phyloP scores from a whole-genome alignment of 2,888 invertebrate genomes.

The Saturnia pavonia region DNA sequence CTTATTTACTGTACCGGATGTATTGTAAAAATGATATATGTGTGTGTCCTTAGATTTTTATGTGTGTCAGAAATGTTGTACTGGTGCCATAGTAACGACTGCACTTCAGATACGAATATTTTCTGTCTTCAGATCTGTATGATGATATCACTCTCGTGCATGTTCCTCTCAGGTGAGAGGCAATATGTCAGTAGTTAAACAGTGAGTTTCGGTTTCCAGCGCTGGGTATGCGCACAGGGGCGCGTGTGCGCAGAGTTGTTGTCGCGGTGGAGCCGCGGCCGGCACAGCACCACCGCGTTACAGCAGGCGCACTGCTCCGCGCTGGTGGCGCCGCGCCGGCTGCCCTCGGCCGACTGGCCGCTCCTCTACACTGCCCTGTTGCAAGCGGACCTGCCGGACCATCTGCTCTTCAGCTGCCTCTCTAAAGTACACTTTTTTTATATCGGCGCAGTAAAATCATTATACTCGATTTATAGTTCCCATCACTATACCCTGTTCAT shows the following conservation, averaged over 20 bases:
- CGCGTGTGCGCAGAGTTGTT: slow-evolving; percentile 40
- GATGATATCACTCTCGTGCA: no score
- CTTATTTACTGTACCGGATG: no score
- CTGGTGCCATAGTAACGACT: no score
- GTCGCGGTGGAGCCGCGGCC: slow-evolving; percentile 40
- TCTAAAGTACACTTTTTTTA: slow-evolving; percentile 52
- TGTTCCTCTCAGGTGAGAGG: no score
- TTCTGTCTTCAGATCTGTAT: no score
- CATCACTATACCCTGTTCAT: no score
- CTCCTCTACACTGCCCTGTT: slow-evolving; percentile 52
- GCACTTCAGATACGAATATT: no score
- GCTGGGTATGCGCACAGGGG: slow-evolving; percentile 53
- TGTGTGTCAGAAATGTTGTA: no score
- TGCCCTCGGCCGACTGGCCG: slow-evolving; percentile 40
- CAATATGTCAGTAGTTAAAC: neutral
- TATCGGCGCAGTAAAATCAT: no score
- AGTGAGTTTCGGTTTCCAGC: slow-evolving; percentile 35
- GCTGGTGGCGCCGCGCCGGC: slow-evolving; percentile 48
- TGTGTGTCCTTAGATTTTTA: no score
- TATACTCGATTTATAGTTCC: no score
- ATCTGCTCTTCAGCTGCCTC: slow-evolving; percentile 60
- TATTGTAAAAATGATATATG: no score
- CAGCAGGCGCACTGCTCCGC: slow-evolving; percentile 50
- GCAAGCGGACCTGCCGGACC: slow-evolving; percentile 42
- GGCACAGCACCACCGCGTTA: slow-evolving; percentile 26